phyloP scores from a whole-genome alignment of 2,888 invertebrate genomes.

The Uloborus plumipes region DNA sequence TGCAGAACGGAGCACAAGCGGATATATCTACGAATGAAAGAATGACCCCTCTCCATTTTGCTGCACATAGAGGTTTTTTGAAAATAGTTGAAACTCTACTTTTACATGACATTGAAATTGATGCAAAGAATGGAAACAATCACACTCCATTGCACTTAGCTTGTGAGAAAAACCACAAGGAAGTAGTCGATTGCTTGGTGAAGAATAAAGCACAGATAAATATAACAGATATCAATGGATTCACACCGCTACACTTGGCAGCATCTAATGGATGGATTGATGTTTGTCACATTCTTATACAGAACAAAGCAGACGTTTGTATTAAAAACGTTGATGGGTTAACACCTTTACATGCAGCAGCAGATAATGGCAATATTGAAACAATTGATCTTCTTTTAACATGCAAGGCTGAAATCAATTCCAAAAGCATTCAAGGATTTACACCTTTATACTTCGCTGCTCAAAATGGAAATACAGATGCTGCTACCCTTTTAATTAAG shows the following conservation, averaged over 20 bases:
- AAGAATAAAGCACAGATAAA: not conserved
- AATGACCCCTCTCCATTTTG: conserved; percentile 43
- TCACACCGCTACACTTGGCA: not conserved
- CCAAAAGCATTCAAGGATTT: not conserved
- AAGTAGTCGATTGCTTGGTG: conserved; percentile 11
- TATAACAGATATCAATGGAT: not conserved
- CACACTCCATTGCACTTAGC: conserved; percentile 6
- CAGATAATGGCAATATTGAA: not conserved
- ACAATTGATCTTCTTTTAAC: not conserved
- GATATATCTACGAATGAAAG: conserved; percentile 7
- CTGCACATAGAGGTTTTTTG: conserved; percentile 3
- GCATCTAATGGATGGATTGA: not conserved
- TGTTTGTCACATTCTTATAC: not conserved
- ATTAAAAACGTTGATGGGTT: not conserved
- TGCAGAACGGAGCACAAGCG: conserved; percentile 17
- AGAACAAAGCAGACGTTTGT: not conserved
- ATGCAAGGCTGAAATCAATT: not conserved
- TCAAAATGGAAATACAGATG: not conserved
- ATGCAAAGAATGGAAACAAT: not conserved
- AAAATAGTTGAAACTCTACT: conserved; percentile 4
- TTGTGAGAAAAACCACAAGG: not conserved
- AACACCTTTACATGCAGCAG: not conserved
- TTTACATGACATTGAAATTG: not conserved
- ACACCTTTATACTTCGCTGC: not conserved
- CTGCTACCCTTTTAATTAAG: not conserved